A percentile compares a stretch with the other conserved stretches of the same genome.
Conservation (phyloP, 2,888 invertebrate genomes). For the Listrodromus nycthemerus region DNA sequence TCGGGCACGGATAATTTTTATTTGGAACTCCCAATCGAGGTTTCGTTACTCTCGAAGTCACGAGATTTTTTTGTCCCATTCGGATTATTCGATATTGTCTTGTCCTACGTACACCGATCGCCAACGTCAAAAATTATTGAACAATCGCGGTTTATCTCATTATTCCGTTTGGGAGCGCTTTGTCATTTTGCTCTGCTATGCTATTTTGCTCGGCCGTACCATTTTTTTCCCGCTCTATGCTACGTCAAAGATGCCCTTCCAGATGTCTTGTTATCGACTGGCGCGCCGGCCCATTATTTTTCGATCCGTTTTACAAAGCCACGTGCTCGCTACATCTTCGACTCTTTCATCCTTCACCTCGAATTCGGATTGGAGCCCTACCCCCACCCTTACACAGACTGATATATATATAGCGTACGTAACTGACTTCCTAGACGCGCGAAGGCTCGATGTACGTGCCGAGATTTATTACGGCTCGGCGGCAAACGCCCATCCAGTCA, state of each 20-base stretch:
- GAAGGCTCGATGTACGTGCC: not conserved
- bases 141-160: no score
- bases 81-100: no score
- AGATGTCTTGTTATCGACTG: slow-evolving; percentile 24
- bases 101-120: no score
- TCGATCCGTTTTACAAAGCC: slow-evolving; percentile 43
- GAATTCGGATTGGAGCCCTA: not conserved
- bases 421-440: slow-evolving; percentile 3
- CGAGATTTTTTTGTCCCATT: no score
- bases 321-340: slow-evolving; percentile 33
- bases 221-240: no score
- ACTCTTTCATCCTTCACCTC: slow-evolving; percentile 16
- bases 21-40: no score
- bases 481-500: slow-evolving; percentile 2
- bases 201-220: no score
- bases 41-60: no score
- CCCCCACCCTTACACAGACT: not conserved
- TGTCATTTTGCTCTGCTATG: no score
- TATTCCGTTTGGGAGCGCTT: no score
- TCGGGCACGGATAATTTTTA: no score
- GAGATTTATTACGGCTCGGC: not conserved
- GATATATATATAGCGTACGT: not conserved
- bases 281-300: slow-evolving; percentile 42
- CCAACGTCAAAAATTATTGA: no score
- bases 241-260: slow-evolving; percentile 14